Evolutionary conservation across 2,113 vertebrate species (phyloP).

Genomic region (Alethe diademata): DNA sequence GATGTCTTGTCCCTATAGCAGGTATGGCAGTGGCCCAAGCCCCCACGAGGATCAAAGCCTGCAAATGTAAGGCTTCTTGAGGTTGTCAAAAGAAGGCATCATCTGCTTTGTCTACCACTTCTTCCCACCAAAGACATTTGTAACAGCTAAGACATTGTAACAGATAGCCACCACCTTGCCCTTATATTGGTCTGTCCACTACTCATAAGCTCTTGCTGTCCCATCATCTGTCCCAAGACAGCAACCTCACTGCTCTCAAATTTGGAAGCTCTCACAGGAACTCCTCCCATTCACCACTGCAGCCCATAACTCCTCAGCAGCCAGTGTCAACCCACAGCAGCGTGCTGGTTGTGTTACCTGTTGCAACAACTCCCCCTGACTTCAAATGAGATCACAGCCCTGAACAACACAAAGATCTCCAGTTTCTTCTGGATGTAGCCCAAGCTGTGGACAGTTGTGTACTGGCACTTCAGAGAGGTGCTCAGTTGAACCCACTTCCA

Average conservation of each 20-base stretch:
- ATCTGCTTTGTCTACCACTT: background rate
- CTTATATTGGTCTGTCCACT: background rate
- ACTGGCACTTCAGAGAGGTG: background rate
- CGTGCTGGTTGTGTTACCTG: background rate
- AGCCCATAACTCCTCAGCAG: background rate
- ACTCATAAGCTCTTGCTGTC: background rate
- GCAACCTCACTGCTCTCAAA: background rate
- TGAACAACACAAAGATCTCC: rapidly evolving
- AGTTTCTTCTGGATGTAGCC: background rate
- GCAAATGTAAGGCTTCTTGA: background rate
- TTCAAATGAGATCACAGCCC: rapidly evolving
- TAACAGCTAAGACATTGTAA: background rate
- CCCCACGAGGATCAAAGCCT: background rate
- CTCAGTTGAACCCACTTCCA: background rate
- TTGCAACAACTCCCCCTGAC: background rate
- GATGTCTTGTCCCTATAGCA: background rate
- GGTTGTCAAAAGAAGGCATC: background rate
- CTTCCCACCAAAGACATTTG: rapidly evolving
- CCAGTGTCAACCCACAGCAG: background rate
- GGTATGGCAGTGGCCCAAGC: background rate
- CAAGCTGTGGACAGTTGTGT: rapidly evolving
- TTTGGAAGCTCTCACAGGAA: background rate
- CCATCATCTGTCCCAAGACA: background rate
- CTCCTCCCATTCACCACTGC: rapidly evolving
- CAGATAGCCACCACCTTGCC: rapidly evolving